Evolutionary conservation across 2,888 invertebrate genomes (phyloP).

Genomic region (Athrips mouffetella): DNA sequence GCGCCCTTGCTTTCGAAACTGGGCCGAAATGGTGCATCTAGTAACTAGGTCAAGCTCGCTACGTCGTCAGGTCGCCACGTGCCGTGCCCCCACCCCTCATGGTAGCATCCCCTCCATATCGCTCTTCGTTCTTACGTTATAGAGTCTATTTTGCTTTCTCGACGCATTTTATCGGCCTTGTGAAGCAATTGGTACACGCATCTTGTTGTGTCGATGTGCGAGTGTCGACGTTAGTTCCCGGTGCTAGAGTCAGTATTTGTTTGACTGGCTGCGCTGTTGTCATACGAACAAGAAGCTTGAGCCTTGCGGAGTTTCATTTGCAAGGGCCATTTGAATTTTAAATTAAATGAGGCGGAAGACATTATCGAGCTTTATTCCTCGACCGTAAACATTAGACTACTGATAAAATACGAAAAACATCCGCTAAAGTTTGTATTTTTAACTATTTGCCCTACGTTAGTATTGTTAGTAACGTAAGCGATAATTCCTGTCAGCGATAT

Average conservation of each 20-base stretch:
- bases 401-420: not conserved
- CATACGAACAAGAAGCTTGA: slow-evolving; percentile 38
- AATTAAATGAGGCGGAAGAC: slow-evolving; percentile 33
- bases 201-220: slow-evolving; percentile 30
- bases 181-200: slow-evolving; percentile 39
- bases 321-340: slow-evolving; percentile 39
- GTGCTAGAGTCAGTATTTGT: slow-evolving; percentile 39
- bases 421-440: not conserved
- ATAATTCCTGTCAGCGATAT: not conserved
- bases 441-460: not conserved
- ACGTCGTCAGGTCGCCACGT: slow-evolving; percentile 60
- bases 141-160: slow-evolving; percentile 42
- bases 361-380: slow-evolving; percentile 24
- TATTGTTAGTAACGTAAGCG: too few species aligned
- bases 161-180: slow-evolving; percentile 46
- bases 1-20: slow-evolving; percentile 59
- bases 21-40: slow-evolving; percentile 72
- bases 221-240: slow-evolving; percentile 37
- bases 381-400: not conserved
- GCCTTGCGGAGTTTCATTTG: slow-evolving; percentile 33
- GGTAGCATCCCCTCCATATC: slow-evolving; percentile 32
- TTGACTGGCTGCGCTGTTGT: slow-evolving; percentile 21
- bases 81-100: slow-evolving; percentile 39
- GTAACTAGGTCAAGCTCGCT: slow-evolving; percentile 73
- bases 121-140: slow-evolving; percentile 29